Evolutionary conservation across 2,797 vertebrate genomes (phyloP).

Genomic region (Cynopterus sphinx): DNA sequence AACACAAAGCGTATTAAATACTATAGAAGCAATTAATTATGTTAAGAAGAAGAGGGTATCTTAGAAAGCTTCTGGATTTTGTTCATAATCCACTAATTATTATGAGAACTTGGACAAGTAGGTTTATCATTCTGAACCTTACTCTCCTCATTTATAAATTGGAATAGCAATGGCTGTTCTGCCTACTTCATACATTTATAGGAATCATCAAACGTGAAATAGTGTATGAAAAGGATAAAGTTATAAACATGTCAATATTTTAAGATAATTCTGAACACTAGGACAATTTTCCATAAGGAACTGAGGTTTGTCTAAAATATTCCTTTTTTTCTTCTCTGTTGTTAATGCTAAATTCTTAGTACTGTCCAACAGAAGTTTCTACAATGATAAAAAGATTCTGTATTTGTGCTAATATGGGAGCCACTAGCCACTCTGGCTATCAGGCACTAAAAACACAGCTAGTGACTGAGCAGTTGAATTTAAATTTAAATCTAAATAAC

Average conservation of each 20-base stretch:
- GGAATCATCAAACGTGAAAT: slow-evolving; percentile 16
- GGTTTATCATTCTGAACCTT: neutral
- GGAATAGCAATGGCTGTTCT: neutral
- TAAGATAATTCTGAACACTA: neutral
- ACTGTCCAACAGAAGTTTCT: neutral
- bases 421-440: neutral
- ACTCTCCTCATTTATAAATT: neutral
- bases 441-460: neutral
- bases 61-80: slow-evolving; percentile 19
- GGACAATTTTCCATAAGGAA: neutral
- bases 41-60: neutral
- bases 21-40: neutral
- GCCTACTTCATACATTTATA: neutral
- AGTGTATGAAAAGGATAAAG: neutral
- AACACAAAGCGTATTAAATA: neutral
- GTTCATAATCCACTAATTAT: neutral
- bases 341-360: slow-evolving; percentile 16
- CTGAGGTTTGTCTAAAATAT: neutral
- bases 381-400: neutral
- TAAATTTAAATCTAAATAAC: neutral
- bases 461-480: neutral
- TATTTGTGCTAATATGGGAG: slow-evolving; percentile 6
- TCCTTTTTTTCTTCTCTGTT: neutral
- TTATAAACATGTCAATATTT: slow-evolving; percentile 33
- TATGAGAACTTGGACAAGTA: neutral